Percentiles rank a stretch among this genome's conserved stretches.
Evolutionary conservation across 1,140 invertebrate species (phyloP).

Genomic region (Mya arenaria): DNA sequence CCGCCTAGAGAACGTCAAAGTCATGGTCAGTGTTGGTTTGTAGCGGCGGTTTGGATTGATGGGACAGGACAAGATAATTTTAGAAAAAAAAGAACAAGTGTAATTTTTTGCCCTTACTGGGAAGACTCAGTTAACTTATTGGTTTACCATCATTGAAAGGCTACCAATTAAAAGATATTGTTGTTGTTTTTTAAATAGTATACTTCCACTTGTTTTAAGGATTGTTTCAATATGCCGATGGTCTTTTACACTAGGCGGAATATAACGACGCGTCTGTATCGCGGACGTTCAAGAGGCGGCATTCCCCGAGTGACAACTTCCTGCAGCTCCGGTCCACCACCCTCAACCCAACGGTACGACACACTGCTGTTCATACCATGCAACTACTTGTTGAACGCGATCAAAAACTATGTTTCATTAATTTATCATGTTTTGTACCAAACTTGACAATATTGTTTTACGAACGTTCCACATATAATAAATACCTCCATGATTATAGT

Average conservation of each 20-base stretch:
- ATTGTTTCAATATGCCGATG: not conserved
- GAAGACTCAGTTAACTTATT: too few species aligned
- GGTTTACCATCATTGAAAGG: too few species aligned
- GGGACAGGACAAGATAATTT: not conserved
- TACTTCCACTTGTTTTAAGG: not conserved
- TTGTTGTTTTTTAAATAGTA: not conserved
- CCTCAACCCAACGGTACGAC: conserved; percentile 52
- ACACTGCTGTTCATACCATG: not conserved
- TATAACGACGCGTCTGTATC: conserved; percentile 18
- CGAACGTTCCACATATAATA: not conserved
- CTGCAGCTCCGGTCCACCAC: conserved; percentile 60
- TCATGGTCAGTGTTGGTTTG: conserved; percentile 33
- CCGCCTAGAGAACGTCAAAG: conserved; percentile 39
- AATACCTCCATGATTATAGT: not conserved
- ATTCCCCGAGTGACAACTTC: conserved; percentile 69
- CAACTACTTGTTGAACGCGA: not conserved
- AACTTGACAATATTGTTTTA: not conserved
- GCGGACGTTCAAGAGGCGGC: conserved; percentile 45
- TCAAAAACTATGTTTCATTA: too few species aligned
- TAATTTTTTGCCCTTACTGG: not conserved
- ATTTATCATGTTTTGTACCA: not conserved
- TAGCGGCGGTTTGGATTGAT: not conserved
- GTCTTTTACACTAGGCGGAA: conserved; percentile 39
- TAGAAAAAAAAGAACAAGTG: not conserved
- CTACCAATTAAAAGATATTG: not conserved